Base-by-base conservation (phyloP, 2,113 vertebrate species). In the Sorex fumeus region DNA sequence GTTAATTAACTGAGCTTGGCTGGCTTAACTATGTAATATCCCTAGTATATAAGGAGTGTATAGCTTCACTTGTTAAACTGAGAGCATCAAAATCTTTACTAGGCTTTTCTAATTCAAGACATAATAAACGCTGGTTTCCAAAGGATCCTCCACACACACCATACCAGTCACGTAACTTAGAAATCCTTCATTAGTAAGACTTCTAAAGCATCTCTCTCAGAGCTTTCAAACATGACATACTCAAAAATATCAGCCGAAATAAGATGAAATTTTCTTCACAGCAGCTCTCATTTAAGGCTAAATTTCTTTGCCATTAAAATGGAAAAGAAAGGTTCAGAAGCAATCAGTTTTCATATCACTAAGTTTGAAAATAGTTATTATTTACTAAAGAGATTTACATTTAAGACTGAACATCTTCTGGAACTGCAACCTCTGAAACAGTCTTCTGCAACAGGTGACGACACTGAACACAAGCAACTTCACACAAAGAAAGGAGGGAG, bases 1-100 rank as follows among this genome's bases (percentile, higher is more conserved):
- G 40, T 69, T 80, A 84, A 93, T 67, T 70, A 84, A 87, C 77
- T 87, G 76, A n/a, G 74, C 53, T 66, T 86, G 18, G 74, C 34
- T 47, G 67, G 53, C 19, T 60, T 76, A 25, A 70, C 72, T 82
- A 5, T 16, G 18, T 32, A 36, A 82, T 50, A 12, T 71, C 15
- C 40, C 36, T 23, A 64, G 43, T 21, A 57, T 3, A 10, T 78
- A 57, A 60, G 27, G 30, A 47, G 30, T 36, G 28, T 87, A 70
- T 50, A 50, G 25, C 75, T 88, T 85, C 57, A 8, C 27, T 74
- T 34, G 2, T 67, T 53, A 82, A 77, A 81, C n/a, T 66, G 21
- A 86, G 23, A 87, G 60, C 66, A 80, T 64, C 43, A 72, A 84
- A 36, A 23, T 11, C 32, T 66, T 81, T 40, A 47, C 45, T 77